Base-by-base conservation (phyloP, 2,113 vertebrate species). In the Mormoops blainvillei region DNA sequence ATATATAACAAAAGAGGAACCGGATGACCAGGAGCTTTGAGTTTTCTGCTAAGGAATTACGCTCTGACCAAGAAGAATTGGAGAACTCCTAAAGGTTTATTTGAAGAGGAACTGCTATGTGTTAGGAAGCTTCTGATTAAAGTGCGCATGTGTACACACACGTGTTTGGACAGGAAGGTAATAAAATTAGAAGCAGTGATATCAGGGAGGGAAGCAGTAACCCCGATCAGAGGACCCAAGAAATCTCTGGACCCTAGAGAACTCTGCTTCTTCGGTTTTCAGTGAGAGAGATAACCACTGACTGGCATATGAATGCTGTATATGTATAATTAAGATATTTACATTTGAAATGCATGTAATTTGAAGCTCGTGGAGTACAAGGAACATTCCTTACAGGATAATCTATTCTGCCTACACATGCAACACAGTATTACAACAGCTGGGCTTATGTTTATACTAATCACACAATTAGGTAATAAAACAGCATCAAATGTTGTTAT, bases 71-170 rank as follows among this genome's bases (percentile, higher is more conserved):
- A 50, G 74, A 31, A 94, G 87, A 56, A 11, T 11, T 58, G 52
- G 52, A 58, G 41, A 95, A 43, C 10, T 43, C 24, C 67, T 84
- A 4, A n/a, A 81, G 38, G 28, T 56, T 58, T 52, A 38, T 77
- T 28, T 56, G 26, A 76, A 65, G 43, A 92, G 38, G 41, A 19
- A 74, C 16, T 33, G 10, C 43, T 43, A 41, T 31, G 6, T 76
- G 65, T 96, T 76, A 56, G 50, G 24, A 91, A 81, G 14, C 56
- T 68, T n/a, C 18, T 70, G 22, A 50, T 89, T 82, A 31, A 71
- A 63, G 43, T 19, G 28, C 4, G 8, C 16, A 4, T 0, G 7
- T 15, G 7, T 4, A 38, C 2, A 2, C 9, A 2, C n/a, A 24
- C 3, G 1, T 0, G 3, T 86, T 61, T 80, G 80, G 3, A 41